These are phyloP conservation scores for Lysandra bellargus DNA, from an alignment of 2,888 invertebrate species.

Conservation along the genomic window DNA sequence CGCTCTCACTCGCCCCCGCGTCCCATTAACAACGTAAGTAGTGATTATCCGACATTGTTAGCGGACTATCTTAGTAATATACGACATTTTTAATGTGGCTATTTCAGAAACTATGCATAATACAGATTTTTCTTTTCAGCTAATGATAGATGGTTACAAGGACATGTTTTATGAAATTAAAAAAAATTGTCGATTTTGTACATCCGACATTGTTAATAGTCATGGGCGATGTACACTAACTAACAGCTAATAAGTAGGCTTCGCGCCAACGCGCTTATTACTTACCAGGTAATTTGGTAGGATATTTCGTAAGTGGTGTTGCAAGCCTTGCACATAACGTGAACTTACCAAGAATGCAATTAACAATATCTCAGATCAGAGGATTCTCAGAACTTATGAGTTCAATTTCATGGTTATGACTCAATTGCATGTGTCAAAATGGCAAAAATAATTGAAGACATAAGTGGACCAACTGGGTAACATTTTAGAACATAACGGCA, in stretches of 20 bases:
- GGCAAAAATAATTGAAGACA: not conserved
- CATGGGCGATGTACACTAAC: not conserved
- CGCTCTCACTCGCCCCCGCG: too few relatives aligned
- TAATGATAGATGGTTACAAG: too few relatives aligned
- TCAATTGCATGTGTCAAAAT: constrained; percentile 14
- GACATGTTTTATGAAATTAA: too few relatives aligned
- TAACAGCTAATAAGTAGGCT: not conserved
- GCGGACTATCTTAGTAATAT: too few relatives aligned
- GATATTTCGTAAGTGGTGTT: constrained; percentile 11
- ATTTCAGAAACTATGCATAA: too few relatives aligned
- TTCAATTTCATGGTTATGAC: constrained; percentile 25
- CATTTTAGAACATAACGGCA: not conserved
- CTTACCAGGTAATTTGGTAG: constrained; percentile 15
- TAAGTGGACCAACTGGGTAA: not conserved
- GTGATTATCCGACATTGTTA: too few relatives aligned
- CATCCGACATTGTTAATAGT: too few relatives aligned
- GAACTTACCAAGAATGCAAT: constrained; percentile 9
- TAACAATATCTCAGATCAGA: constrained; percentile 10
- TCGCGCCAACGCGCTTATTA: constrained; percentile 17
- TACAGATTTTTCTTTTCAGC: too few relatives aligned
- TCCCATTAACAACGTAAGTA: too few relatives aligned
- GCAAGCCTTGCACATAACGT: constrained; percentile 10
- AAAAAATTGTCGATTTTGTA: too few relatives aligned
- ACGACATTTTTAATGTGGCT: too few relatives aligned
- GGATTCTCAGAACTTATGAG: constrained; percentile 15